These are phyloP conservation scores for Chaetura pelagica DNA, from an alignment of 2,113 vertebrate species.

Conservation along the genomic window DNA sequence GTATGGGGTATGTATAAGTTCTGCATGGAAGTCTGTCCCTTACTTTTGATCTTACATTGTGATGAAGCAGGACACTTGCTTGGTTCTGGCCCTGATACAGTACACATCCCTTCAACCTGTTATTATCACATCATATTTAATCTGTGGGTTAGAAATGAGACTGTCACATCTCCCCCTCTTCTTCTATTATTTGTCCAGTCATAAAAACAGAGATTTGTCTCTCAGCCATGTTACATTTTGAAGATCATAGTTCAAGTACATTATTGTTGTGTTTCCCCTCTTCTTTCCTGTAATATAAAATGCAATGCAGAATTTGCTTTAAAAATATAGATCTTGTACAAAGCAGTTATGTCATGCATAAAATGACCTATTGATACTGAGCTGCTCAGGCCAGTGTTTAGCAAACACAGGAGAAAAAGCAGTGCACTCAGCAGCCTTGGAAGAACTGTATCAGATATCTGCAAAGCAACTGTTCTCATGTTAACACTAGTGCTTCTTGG, in stretches of 20 bases:
- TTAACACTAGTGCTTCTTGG: neutral
- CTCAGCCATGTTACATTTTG: conserved; percentile 52
- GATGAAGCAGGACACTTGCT: neutral
- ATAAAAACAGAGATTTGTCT: conserved; percentile 30
- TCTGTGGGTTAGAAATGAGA: neutral
- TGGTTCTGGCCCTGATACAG: neutral
- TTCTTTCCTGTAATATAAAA: neutral
- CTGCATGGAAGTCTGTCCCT: neutral
- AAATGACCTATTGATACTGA: neutral
- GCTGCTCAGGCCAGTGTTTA: neutral
- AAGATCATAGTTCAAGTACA: conserved; percentile 47
- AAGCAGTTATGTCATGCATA: neutral
- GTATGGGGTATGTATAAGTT: neutral
- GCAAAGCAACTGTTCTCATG: conserved; percentile 46
- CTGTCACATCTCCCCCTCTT: neutral
- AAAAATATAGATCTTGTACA: conserved; percentile 20
- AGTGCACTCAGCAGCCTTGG: neutral
- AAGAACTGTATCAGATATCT: conserved; percentile 17
- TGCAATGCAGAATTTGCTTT: conserved; percentile 2
- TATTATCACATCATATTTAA: conserved; percentile 44
- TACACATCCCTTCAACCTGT: conserved; percentile 5
- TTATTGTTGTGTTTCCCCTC: neutral
- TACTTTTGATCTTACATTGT: neutral
- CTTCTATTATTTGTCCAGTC: neutral
- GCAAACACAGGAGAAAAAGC: neutral